phyloP scores from a whole-genome alignment of 2,113 vertebrate species.

The Lethenteron camtschaticum region DNA sequence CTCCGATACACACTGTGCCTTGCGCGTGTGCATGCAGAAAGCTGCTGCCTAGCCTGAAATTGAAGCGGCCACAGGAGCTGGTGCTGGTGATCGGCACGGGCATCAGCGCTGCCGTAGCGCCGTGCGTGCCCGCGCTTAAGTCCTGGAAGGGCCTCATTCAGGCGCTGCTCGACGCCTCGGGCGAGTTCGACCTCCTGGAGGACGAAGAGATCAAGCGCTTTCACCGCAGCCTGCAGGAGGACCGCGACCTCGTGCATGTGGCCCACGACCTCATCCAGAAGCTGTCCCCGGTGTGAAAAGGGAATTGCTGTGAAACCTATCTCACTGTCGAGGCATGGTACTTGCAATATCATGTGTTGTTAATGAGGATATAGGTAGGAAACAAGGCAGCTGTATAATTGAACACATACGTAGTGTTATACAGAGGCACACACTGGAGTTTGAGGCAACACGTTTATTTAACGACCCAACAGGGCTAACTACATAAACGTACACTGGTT shows the following conservation, averaged over 20 bases:
- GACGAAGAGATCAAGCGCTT: constrained; percentile 71
- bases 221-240: constrained; percentile 65
- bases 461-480: too few relatives aligned
- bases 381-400: too few relatives aligned
- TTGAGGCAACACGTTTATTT: too few relatives aligned
- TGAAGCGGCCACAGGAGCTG: constrained; percentile 60
- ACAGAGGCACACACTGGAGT: too few relatives aligned
- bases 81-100: constrained; percentile 82
- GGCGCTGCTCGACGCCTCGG: constrained; percentile 63
- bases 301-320: too few relatives aligned
- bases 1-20: too few relatives aligned
- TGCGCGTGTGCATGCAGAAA: constrained; percentile 28
- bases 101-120: constrained; percentile 72
- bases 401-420: too few relatives aligned
- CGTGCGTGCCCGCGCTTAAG: constrained; percentile 63
- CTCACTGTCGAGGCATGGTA: too few relatives aligned
- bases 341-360: too few relatives aligned
- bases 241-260: constrained; percentile 76
- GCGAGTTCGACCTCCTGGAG: constrained; percentile 76
- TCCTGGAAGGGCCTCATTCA: constrained; percentile 92
- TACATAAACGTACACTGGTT: too few relatives aligned
- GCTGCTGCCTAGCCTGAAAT: constrained; percentile 73
- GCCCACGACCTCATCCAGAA: constrained; percentile 97
- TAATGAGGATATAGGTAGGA: too few relatives aligned
- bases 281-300: constrained; percentile 46